phyloP scores from a whole-genome alignment of 2,797 vertebrate species.

The Pempheris klunzingeri region DNA sequence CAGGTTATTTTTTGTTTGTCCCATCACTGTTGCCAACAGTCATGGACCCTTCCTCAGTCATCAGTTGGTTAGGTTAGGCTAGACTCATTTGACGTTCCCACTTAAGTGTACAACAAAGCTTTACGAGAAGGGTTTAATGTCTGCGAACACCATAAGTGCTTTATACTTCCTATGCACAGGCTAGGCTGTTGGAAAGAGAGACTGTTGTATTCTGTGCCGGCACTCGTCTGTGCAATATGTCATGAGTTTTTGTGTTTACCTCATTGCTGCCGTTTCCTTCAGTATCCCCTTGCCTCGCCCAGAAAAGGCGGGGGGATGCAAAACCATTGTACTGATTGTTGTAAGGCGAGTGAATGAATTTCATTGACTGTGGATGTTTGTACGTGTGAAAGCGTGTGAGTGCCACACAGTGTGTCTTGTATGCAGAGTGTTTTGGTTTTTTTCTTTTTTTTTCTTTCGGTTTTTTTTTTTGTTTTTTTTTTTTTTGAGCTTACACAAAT shows the following conservation, averaged over 20 bases:
- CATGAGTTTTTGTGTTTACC: slow-evolving; percentile 80
- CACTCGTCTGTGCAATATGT: slow-evolving; percentile 94
- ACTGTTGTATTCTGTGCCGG: slow-evolving; percentile 92
- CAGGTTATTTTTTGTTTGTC: slow-evolving; percentile 62
- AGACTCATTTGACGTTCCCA: slow-evolving; percentile 70
- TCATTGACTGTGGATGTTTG: slow-evolving; percentile 25
- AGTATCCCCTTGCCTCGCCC: slow-evolving; percentile 53
- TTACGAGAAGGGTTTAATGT: slow-evolving; percentile 91
- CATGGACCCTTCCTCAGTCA: slow-evolving; percentile 71
- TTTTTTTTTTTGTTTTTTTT: neutral
- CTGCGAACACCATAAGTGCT: slow-evolving; percentile 99
- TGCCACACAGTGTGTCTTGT: slow-evolving; percentile 44
- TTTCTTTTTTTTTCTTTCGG: neutral
- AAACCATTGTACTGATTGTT: slow-evolving; percentile 70
- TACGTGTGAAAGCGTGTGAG: slow-evolving; percentile 25
- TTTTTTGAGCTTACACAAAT: slow-evolving; percentile 51
- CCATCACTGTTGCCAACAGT: slow-evolving; percentile 79
- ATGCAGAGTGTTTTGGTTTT: slow-evolving; percentile 41
- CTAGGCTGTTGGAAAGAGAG: slow-evolving; percentile 95
- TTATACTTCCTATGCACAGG: slow-evolving; percentile 99
- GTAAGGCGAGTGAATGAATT: slow-evolving; percentile 52
- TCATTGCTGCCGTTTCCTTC: slow-evolving; percentile 76
- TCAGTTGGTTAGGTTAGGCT: slow-evolving; percentile 43
- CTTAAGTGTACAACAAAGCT: slow-evolving; percentile 86
- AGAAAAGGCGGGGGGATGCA: slow-evolving; percentile 23